Evolutionary conservation across 2,113 vertebrate genomes (phyloP).

Genomic region (Physeter macrocephalus): DNA sequence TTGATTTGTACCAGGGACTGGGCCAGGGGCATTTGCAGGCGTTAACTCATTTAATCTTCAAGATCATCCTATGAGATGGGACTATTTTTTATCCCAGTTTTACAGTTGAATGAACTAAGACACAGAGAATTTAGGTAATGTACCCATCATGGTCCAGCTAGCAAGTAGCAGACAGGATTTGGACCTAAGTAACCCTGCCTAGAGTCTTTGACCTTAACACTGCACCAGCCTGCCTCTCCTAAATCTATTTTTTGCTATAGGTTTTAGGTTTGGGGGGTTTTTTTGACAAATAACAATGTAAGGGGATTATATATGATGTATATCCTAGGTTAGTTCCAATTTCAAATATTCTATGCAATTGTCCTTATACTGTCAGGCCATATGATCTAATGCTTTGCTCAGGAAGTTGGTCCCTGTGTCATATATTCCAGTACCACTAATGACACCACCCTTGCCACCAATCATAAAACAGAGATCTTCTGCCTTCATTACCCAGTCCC

Average conservation of each 20-base stretch:
- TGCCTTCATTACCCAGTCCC: neutral
- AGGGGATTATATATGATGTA: neutral
- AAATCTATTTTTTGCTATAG: neutral
- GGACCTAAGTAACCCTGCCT: neutral
- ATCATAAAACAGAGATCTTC: conserved; percentile 2
- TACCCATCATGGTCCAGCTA: neutral
- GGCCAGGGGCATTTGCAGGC: neutral
- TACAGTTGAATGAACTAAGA: neutral
- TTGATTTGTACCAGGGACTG: neutral
- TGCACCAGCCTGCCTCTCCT: neutral
- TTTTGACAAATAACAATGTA: neutral
- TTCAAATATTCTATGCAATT: conserved; percentile 10
- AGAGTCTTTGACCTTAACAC: neutral
- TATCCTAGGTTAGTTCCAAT: conserved; percentile 2
- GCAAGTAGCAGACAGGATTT: neutral
- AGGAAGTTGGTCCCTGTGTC: neutral
- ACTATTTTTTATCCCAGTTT: neutral
- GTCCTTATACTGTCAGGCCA: neutral
- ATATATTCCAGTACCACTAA: conserved; percentile 15
- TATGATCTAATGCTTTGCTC: conserved; percentile 16
- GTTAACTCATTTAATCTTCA: neutral
- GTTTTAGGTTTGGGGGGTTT: neutral
- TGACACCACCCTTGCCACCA: neutral
- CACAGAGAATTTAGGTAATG: neutral
- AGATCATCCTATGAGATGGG: neutral